A percentile compares a stretch with the other conserved stretches of the same genome.
Evolutionary conservation across 53 echinoderm and acorn worm genomes (phyloP).

Genomic region (Pentamera pediparva): DNA sequence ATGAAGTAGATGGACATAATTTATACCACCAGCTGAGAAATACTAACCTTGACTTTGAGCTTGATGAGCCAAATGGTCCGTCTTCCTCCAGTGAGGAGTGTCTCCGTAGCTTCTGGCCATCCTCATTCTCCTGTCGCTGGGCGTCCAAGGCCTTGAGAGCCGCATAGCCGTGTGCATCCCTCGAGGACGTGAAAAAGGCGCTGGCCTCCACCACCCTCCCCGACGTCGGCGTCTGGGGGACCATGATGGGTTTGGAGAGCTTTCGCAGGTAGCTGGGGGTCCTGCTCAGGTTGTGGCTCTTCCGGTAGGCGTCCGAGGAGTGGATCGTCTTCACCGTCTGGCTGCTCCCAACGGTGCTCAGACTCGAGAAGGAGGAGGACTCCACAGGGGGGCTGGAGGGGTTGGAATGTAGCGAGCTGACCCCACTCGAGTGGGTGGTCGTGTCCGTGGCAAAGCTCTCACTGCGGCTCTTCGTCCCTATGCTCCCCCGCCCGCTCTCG

Average conservation of each 20-base stretch:
- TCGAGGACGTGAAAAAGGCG: conserved; percentile 72
- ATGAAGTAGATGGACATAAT: not conserved
- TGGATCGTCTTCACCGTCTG: conserved; percentile 86
- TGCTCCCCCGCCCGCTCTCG: conserved; percentile 90
- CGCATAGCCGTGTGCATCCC: conserved; percentile 86
- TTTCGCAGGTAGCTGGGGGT: conserved; percentile 87
- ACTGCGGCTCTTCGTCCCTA: conserved; percentile 90
- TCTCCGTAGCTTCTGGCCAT: not conserved
- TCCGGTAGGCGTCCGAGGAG: conserved; percentile 78
- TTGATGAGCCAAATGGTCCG: not conserved
- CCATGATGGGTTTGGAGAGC: conserved; percentile 72
- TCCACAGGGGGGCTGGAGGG: conserved; percentile 85
- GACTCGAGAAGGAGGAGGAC: conserved; percentile 73
- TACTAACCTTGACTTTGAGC: conserved; percentile 10
- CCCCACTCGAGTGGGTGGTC: conserved; percentile 82
- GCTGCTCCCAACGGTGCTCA: conserved; percentile 83
- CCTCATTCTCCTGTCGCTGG: conserved; percentile 39
- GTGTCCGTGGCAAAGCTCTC: conserved; percentile 98
- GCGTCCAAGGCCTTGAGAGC: conserved; percentile 72
- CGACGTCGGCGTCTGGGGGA: conserved; percentile 64
- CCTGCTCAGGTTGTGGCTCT: conserved; percentile 76
- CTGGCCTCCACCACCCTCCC: conserved; percentile 76
- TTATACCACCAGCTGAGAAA: not conserved
- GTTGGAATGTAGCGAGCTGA: conserved; percentile 91
- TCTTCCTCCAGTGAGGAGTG: conserved; percentile 14